Base-by-base conservation (phyloP, 2,113 vertebrate species). In the Passer domesticus region DNA sequence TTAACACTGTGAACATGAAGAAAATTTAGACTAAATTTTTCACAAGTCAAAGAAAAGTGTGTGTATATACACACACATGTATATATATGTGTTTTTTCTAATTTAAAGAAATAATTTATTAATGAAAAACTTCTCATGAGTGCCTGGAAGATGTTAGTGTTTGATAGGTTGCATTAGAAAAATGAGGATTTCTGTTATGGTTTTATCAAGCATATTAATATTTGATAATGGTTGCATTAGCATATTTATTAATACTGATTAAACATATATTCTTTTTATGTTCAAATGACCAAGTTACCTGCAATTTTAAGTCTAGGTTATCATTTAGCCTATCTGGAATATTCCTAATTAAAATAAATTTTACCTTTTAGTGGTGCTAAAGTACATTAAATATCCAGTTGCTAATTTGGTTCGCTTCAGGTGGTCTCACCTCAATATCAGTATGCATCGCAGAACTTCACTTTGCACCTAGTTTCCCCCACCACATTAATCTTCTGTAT, bases 11-110 rank as follows among this genome's bases (percentile, higher is more conserved):
- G 70, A 80, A 53, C 13, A 53, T 13, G 7, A 56, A 30, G 10
- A 70, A 75, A 75, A 28, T 15, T 25, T 46, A 66, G 37, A 11
- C 6, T 18, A 15, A 73, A 27, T 31, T 50, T 72, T 70, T 27
- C 8, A 17, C 78, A 15, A 28, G 11, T 74, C 25, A 62, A 50
- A 74, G 84, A 37, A 10, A 6, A 2, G 0, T 43, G 4, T 31
- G 2, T 53, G 1, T 27, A 2, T 46, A 1, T 60, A 2, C 21
- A 11, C 21, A 11, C 5, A 4, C 4, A 9, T 21, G 3, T 10
- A 59, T 17, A 27, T 13, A 1, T n/a, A 27, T 24, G 3, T 39
- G 1, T 33, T 33, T 44, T 89, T 58, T 83, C 10, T 73, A 66
- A 35, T 67, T 81, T 43, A 50, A 92, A 59, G 2, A 63, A 83